Conservation (phyloP, 2,797 vertebrate genomes). For the Pristis pectinata region DNA sequence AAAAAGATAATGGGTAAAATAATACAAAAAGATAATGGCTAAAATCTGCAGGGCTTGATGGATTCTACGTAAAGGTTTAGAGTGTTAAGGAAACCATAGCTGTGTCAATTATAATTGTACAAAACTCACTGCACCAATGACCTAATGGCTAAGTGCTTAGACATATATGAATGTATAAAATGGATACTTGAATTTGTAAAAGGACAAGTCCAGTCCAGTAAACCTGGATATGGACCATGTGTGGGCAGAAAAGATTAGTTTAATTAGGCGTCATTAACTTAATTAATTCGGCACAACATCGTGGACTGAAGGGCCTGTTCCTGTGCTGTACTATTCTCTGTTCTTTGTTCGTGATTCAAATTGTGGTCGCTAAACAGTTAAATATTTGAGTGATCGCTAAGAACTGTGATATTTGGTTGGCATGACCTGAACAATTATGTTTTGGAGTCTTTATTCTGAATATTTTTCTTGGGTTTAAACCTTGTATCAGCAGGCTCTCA, state of each 20-base stretch:
- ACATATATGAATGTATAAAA: neutral
- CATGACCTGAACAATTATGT: neutral
- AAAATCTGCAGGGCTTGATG: too few relatives aligned
- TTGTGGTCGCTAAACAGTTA: neutral
- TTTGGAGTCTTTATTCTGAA: neutral
- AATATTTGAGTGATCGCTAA: neutral
- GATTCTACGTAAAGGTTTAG: too few relatives aligned
- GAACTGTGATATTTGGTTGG: neutral
- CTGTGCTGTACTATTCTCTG: too few relatives aligned
- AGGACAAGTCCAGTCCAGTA: neutral
- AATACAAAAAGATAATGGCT: neutral
- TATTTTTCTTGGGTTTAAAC: neutral
- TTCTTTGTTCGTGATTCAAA: neutral
- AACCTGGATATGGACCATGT: neutral
- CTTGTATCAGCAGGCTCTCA: neutral
- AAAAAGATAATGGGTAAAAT: neutral
- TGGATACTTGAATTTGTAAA: neutral
- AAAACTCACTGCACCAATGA: too few relatives aligned
- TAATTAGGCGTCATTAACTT: too few relatives aligned
- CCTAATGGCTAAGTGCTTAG: neutral
- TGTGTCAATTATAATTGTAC: too few relatives aligned
- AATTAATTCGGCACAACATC: too few relatives aligned
- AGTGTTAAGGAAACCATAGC: too few relatives aligned
- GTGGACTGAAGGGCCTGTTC: too few relatives aligned
- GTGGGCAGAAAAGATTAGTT: too few relatives aligned